Percentiles rank a stretch among this genome's conserved stretches.
Conservation (phyloP, 2,113 vertebrate genomes). For the Oophaga pumilio region DNA sequence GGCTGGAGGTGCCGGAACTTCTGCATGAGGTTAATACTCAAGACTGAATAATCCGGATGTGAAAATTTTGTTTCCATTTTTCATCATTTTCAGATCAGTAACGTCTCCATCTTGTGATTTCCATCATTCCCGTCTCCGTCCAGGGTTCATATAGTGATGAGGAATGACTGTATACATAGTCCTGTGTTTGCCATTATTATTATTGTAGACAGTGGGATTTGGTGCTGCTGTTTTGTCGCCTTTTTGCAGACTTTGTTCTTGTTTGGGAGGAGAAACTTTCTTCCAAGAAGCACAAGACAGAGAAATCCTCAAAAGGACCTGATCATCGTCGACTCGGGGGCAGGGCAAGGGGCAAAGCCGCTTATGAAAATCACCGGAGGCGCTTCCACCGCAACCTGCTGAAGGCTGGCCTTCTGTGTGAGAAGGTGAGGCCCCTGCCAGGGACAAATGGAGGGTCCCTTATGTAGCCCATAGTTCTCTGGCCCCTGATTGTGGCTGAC, state of each 20-base stretch:
- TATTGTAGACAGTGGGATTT: not conserved
- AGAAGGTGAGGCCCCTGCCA: constrained; percentile 67
- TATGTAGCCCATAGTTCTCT: not conserved
- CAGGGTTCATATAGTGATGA: too few species aligned
- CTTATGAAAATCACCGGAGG: constrained; percentile 64
- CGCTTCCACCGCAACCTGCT: constrained; percentile 73
- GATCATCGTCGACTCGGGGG: constrained; percentile 4
- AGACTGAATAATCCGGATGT: too few species aligned
- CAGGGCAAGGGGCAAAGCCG: constrained; percentile 56
- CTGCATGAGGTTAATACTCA: too few species aligned
- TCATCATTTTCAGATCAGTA: too few species aligned
- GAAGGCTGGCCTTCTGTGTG: constrained; percentile 69
- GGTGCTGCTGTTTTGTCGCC: not conserved
- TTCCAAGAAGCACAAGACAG: constrained; percentile 64
- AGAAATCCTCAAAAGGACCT: constrained; percentile 33
- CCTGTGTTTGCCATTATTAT: not conserved
- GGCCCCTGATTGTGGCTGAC: not conserved
- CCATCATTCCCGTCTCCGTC: too few species aligned
- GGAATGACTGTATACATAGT: too few species aligned
- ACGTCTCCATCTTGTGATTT: too few species aligned
- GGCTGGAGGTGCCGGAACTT: too few species aligned
- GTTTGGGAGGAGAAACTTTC: constrained; percentile 73
- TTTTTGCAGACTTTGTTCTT: constrained; percentile 73
- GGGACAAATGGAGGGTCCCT: not conserved
- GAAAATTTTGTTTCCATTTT: too few species aligned